Evolutionary conservation across 35 echinoderm and acorn worm species (phyloP).

Genomic region (Heliocidaris tuberculata): DNA sequence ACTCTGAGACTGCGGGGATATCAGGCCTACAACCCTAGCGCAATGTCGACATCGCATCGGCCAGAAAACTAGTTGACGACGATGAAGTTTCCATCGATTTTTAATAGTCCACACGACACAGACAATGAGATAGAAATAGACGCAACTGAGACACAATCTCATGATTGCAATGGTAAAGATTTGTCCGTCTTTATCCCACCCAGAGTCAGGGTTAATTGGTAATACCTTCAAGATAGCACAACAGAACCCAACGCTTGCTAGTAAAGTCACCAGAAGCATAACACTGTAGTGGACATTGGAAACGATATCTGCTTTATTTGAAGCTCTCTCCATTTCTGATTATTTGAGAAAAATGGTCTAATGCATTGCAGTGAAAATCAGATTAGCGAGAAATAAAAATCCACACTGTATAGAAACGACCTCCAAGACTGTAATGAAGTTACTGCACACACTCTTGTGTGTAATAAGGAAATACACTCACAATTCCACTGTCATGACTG

Average conservation of each 20-base stretch:
- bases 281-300: neutral
- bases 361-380: neutral
- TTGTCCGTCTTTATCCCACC: neutral
- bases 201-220: neutral
- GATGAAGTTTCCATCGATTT: neutral
- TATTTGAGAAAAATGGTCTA: neutral
- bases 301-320: neutral
- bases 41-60: conserved; percentile 15
- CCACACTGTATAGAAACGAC: neutral
- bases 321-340: neutral
- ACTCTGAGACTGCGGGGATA: neutral
- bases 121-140: neutral
- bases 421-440: no score
- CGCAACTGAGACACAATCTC: neutral
- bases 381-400: neutral
- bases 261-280: neutral
- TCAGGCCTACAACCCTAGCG: neutral
- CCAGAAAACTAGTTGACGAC: conserved; percentile 4
- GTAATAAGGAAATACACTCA: no score
- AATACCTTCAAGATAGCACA: neutral
- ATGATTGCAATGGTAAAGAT: neutral
- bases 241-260: neutral
- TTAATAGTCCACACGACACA: neutral
- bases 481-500: no score
- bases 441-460: no score